Conservation (phyloP, 2,797 vertebrate genomes). For the Myotis planiceps region DNA sequence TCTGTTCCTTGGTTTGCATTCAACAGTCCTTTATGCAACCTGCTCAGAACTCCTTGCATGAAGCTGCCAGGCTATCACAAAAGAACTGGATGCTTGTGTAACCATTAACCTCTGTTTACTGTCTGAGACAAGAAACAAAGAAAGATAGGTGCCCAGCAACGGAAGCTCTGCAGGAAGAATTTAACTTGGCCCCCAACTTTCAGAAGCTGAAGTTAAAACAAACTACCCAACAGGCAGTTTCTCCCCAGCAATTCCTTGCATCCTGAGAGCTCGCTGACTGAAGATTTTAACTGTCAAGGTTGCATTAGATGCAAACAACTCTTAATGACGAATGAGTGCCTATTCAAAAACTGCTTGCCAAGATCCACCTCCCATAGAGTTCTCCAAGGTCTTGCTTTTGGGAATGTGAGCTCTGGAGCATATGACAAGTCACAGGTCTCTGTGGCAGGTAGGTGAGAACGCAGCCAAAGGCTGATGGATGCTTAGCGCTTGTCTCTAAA, state of each 20-base stretch:
- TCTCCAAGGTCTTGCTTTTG: neutral
- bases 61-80: constrained; percentile 62
- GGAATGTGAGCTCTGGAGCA: neutral
- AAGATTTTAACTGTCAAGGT: constrained; percentile 25
- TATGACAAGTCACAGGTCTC: neutral
- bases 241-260: neutral
- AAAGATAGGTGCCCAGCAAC: constrained; percentile 74
- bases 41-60: constrained; percentile 22
- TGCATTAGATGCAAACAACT: constrained; percentile 13
- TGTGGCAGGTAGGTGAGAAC: neutral
- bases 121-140: constrained; percentile 69
- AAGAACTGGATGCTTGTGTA: constrained; percentile 61
- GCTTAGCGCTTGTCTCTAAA: neutral
- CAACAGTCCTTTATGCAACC: constrained; percentile 64
- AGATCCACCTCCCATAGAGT: neutral
- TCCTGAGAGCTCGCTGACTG: accelerated
- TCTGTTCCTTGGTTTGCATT: constrained; percentile 23
- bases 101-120: constrained; percentile 62
- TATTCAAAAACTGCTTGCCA: neutral
- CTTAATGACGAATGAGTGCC: neutral
- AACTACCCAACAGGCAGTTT: constrained; percentile 42
- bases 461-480: neutral
- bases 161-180: constrained; percentile 67
- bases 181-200: constrained; percentile 47
- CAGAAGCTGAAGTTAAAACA: constrained; percentile 32